Evolutionary conservation across 1,140 invertebrate genomes (phyloP).

Genomic region (Pseudobourletiella spinata): DNA sequence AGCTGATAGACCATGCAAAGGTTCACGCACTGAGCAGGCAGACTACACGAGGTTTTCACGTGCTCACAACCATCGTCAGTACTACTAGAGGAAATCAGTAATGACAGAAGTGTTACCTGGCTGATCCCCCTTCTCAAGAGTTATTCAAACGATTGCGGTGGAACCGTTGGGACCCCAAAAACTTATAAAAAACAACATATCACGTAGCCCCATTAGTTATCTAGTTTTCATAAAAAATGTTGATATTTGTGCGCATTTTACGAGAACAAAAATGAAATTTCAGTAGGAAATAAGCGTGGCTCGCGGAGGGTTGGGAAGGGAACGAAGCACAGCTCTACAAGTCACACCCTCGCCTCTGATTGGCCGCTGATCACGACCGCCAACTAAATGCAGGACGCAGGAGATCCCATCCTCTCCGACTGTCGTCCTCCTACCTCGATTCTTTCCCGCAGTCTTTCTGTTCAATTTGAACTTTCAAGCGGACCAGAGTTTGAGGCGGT

Average conservation of each 20-base stretch:
- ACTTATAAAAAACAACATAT: neutral
- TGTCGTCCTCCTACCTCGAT: neutral
- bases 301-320: neutral
- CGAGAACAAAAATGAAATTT: too few species aligned
- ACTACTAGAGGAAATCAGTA: neutral
- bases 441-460: neutral
- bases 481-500: neutral
- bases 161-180: neutral
- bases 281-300: too few species aligned
- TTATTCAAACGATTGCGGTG: neutral
- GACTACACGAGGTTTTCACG: constrained; percentile 19
- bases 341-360: constrained; percentile 24
- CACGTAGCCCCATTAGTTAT: too few species aligned
- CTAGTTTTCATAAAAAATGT: neutral
- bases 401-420: neutral
- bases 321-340: constrained; percentile 10
- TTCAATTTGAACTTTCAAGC: neutral
- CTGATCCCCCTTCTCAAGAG: neutral
- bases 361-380: constrained; percentile 15
- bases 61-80: constrained; percentile 12
- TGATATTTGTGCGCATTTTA: neutral
- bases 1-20: too few species aligned
- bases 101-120: neutral
- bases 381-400: too few species aligned
- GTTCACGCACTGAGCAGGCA: constrained; percentile 17